phyloP scores from a whole-genome alignment of 2,888 invertebrate species.

The Dicranocentrus wangi region DNA sequence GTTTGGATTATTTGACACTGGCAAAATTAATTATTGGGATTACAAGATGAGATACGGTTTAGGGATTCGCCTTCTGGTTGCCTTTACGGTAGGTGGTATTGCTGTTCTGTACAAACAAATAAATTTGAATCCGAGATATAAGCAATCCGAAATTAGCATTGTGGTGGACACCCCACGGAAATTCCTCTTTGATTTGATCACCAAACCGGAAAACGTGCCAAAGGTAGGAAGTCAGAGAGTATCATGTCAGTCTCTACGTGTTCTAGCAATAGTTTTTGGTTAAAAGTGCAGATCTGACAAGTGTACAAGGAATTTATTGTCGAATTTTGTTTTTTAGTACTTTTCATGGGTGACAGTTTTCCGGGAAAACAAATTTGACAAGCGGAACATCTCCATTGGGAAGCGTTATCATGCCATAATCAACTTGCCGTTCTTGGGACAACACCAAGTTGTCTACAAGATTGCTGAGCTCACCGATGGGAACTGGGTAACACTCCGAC shows the following conservation, averaged over 20 bases:
- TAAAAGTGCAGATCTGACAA: not conserved
- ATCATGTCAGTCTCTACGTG: not conserved
- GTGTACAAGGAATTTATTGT: not conserved
- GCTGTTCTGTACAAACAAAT: conserved; percentile 70
- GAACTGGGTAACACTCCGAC: conserved; percentile 68
- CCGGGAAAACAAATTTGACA: conserved; percentile 60
- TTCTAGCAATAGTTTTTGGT: not conserved
- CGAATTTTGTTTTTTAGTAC: conserved; percentile 57
- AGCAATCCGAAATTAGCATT: conserved; percentile 67
- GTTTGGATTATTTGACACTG: no score
- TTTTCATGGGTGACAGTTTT: conserved; percentile 70
- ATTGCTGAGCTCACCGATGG: conserved; percentile 68
- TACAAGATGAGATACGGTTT: conserved; percentile 72
- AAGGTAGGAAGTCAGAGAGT: conserved; percentile 49
- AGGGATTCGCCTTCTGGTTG: conserved; percentile 68
- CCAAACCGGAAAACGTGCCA: conserved; percentile 68
- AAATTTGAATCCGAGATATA: conserved; percentile 63
- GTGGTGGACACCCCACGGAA: conserved; percentile 64
- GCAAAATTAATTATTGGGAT: no score
- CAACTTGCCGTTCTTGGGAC: conserved; percentile 70
- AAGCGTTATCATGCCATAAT: conserved; percentile 69
- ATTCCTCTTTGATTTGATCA: conserved; percentile 68
- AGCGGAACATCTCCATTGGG: conserved; percentile 67
- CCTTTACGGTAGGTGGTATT: conserved; percentile 69
- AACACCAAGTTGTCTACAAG: conserved; percentile 67